A percentile compares a stretch with the other conserved stretches of the same genome.
phyloP scores from a whole-genome alignment of 2,888 invertebrate genomes.

The Aleiodes leptofemur region DNA sequence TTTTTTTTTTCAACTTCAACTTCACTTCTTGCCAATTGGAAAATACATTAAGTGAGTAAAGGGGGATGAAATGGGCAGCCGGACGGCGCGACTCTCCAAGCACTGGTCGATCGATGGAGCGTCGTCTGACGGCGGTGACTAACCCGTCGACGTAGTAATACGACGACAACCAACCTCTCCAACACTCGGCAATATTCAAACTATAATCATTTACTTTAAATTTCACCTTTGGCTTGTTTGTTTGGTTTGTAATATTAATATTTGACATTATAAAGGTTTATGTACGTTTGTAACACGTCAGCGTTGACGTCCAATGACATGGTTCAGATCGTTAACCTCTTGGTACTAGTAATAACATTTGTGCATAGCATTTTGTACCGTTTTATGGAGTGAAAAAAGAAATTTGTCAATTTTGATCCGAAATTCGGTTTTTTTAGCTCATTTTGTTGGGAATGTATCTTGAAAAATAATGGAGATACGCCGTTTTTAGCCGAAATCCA shows the following conservation, averaged over 20 bases:
- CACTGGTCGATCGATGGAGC: conserved; percentile 70
- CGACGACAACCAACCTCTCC: conserved; percentile 2
- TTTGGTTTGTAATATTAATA: neutral
- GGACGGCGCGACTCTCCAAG: conserved; percentile 58
- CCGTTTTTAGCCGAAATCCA: too few relatives aligned
- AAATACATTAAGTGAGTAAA: conserved; percentile 42
- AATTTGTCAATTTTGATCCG: too few relatives aligned
- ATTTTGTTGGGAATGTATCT: too few relatives aligned
- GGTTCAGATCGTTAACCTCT: conserved; percentile 43
- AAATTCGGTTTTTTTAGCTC: too few relatives aligned
- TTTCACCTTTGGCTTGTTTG: neutral
- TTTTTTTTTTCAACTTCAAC: conserved; percentile 38
- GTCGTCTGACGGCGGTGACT: conserved; percentile 70
- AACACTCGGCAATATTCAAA: conserved; percentile 22
- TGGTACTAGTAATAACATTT: conserved; percentile 21
- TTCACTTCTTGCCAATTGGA: conserved; percentile 54
- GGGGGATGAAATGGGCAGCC: conserved; percentile 54
- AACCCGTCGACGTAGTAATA: conserved; percentile 65
- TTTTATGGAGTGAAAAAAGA: too few relatives aligned
- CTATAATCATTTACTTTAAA: neutral
- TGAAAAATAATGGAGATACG: too few relatives aligned
- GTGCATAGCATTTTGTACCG: too few relatives aligned
- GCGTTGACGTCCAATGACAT: conserved; percentile 43
- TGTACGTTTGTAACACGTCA: conserved; percentile 40
- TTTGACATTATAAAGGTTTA: conserved; percentile 9